phyloP scores from a whole-genome alignment of 2,888 invertebrate species.

The Notodonta ziczac region DNA sequence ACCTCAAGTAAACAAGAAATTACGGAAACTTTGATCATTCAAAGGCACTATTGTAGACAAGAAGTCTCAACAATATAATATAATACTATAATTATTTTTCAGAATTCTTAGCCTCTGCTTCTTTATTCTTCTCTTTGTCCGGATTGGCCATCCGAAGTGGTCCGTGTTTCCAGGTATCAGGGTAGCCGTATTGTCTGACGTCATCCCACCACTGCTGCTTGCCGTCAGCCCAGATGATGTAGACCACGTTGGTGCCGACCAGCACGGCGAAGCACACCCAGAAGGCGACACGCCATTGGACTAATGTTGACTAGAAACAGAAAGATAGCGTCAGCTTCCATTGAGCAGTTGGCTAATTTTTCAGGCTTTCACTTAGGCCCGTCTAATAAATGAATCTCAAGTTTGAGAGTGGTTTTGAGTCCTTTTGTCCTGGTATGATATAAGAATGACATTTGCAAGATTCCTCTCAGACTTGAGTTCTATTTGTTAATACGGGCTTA shows the following conservation, averaged over 20 bases:
- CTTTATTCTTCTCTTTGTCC: slow-evolving; percentile 71
- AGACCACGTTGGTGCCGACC: slow-evolving; percentile 86
- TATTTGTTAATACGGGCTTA: no score
- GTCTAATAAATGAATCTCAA: no score
- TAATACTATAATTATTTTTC: slow-evolving; percentile 17
- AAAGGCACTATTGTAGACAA: not conserved
- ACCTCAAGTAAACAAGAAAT: no score
- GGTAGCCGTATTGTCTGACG: slow-evolving; percentile 79
- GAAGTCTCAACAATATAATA: not conserved
- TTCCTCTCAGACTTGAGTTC: no score
- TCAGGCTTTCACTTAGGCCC: no score
- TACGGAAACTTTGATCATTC: no score
- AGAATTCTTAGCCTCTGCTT: slow-evolving; percentile 54
- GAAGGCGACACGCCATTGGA: slow-evolving; percentile 89
- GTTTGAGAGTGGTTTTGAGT: no score
- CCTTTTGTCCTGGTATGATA: no score
- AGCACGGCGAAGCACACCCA: slow-evolving; percentile 89
- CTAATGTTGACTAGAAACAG: slow-evolving; percentile 82
- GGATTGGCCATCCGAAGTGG: slow-evolving; percentile 56
- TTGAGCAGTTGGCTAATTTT: no score
- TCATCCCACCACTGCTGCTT: slow-evolving; percentile 91
- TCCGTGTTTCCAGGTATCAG: slow-evolving; percentile 73
- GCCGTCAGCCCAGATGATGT: slow-evolving; percentile 87
- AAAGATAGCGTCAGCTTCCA: not conserved
- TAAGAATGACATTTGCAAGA: no score